phyloP scores from a whole-genome alignment of 2,888 invertebrate genomes.

The Macaria notata region DNA sequence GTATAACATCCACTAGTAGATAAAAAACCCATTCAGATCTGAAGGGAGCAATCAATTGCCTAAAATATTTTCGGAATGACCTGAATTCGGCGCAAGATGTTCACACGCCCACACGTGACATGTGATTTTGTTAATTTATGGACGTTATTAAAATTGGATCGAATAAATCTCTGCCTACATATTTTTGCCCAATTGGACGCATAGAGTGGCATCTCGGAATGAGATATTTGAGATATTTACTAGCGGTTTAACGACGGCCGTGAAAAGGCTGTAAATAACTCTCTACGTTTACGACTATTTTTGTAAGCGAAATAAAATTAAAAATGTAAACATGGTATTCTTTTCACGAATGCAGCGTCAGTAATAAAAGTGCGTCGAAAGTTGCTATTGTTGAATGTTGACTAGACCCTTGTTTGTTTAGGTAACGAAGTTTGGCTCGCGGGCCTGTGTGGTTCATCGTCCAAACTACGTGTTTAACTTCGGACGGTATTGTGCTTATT shows the following conservation, averaged over 20 bases:
- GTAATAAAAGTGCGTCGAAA: constrained; percentile 38
- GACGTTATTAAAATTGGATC: constrained; percentile 28
- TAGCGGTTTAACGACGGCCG: constrained; percentile 28
- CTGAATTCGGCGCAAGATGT: constrained; percentile 10
- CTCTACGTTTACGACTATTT: constrained; percentile 32
- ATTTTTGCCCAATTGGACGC: constrained; percentile 21
- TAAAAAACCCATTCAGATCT: too few species aligned
- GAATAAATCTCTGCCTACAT: constrained; percentile 35
- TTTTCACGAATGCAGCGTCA: constrained; percentile 33
- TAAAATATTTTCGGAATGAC: constrained; percentile 7
- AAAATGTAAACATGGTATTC: constrained; percentile 10
- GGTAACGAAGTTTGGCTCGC: constrained; percentile 70
- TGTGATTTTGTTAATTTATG: constrained; percentile 21
- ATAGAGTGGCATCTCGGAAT: constrained; percentile 22
- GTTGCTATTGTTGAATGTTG: constrained; percentile 69
- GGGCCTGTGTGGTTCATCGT: constrained; percentile 57
- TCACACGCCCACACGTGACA: constrained; percentile 27
- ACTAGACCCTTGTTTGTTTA: constrained; percentile 70
- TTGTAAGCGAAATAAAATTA: constrained; percentile 27
- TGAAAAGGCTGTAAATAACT: constrained; percentile 32
- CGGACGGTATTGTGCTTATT: constrained; percentile 57
- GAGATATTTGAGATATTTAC: constrained; percentile 28
- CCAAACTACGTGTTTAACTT: constrained; percentile 59
- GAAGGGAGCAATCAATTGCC: not conserved
- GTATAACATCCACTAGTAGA: too few species aligned